Percentiles rank a stretch among this genome's conserved stretches.
Conservation (phyloP, 1,140 invertebrate species). For the Adoxophyes honmai region DNA sequence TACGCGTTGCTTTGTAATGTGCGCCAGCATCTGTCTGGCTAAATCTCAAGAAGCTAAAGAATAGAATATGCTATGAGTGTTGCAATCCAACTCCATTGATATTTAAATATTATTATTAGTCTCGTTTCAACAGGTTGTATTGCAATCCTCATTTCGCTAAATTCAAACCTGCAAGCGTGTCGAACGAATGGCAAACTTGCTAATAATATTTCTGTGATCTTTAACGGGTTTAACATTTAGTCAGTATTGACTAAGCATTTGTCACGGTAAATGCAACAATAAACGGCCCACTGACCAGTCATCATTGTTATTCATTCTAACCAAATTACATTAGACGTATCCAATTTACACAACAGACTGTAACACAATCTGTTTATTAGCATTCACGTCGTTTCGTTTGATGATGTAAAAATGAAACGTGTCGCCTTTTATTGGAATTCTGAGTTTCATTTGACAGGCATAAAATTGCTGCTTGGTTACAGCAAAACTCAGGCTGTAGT, state of each 20-base stretch:
- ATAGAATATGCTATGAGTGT: no score
- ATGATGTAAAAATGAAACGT: background rate
- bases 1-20: no score
- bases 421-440: no score
- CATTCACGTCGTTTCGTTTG: background rate
- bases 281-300: background rate
- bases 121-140: background rate
- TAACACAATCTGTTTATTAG: background rate
- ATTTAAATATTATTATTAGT: no score
- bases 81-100: no score
- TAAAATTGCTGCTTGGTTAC: no score
- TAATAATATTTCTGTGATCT: constrained; percentile 1
- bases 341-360: background rate
- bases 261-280: background rate
- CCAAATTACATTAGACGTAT: background rate
- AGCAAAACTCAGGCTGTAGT: no score
- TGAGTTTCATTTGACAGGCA: no score
- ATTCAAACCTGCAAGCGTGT: background rate
- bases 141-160: background rate
- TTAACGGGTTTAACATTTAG: background rate
- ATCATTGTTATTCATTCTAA: background rate
- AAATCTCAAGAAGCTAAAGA: no score
- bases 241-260: constrained; percentile 2
- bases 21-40: no score
- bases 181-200: background rate